Conservation (phyloP, 2,888 invertebrate species). For the Orthosia gracilis region DNA sequence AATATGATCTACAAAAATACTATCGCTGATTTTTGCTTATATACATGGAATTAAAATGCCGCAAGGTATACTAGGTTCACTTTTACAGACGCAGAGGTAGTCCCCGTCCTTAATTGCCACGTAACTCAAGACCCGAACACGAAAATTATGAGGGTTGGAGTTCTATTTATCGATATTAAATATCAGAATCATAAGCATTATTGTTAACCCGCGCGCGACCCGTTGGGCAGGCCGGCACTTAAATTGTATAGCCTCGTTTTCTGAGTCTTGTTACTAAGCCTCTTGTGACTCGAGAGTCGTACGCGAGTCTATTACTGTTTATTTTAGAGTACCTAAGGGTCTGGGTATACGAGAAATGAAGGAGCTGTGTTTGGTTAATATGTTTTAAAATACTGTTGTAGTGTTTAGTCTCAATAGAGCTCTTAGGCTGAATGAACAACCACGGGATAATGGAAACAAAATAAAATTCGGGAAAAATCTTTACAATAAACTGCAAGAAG, state of each 20-base stretch:
- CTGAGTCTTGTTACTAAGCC: constrained; percentile 51
- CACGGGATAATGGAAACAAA: neutral
- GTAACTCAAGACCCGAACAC: constrained; percentile 28
- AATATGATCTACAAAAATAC: too few relatives aligned
- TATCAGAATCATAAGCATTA: constrained; percentile 56
- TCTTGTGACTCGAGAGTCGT: constrained; percentile 51
- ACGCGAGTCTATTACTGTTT: constrained; percentile 39
- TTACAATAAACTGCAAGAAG: neutral
- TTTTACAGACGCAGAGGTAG: neutral
- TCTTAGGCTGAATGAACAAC: neutral
- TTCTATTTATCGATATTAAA: constrained; percentile 52
- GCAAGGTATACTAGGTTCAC: neutral
- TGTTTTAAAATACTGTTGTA: constrained; percentile 7
- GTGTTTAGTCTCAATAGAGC: neutral
- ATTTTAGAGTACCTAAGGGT: constrained; percentile 43
- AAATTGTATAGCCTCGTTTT: constrained; percentile 61
- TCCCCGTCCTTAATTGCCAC: constrained; percentile 5
- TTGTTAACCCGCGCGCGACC: constrained; percentile 50
- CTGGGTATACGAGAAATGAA: constrained; percentile 9
- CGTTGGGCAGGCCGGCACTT: constrained; percentile 57
- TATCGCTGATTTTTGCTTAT: neutral
- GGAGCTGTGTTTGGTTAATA: constrained; percentile 11
- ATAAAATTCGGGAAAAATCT: neutral
- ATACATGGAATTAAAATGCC: neutral
- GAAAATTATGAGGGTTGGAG: constrained; percentile 18